These are phyloP conservation scores for Leuctra nigra DNA, from an alignment of 2,888 invertebrate species.

Conservation along the genomic window DNA sequence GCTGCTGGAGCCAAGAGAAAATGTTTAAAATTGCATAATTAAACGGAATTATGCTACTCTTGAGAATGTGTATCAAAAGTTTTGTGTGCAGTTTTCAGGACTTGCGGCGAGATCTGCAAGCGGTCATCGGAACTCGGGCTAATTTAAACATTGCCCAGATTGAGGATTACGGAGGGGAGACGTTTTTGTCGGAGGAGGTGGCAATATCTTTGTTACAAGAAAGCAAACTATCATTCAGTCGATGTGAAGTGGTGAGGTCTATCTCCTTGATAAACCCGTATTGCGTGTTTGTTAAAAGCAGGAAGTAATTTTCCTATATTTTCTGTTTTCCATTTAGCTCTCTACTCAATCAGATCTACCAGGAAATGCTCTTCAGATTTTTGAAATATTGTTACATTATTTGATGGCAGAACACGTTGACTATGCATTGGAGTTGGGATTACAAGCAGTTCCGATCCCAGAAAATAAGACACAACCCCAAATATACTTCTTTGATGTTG, in stretches of 20 bases:
- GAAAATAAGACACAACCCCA: slow-evolving; percentile 83
- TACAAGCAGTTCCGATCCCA: slow-evolving; percentile 81
- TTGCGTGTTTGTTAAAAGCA: too few relatives aligned
- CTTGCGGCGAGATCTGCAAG: slow-evolving; percentile 85
- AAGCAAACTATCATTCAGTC: slow-evolving; percentile 80
- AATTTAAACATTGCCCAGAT: slow-evolving; percentile 92
- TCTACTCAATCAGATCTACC: slow-evolving; percentile 73
- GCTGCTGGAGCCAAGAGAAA: too few relatives aligned
- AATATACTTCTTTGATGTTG: slow-evolving; percentile 89
- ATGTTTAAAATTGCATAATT: too few relatives aligned
- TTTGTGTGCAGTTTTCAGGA: slow-evolving; percentile 91
- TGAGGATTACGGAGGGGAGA: slow-evolving; percentile 95
- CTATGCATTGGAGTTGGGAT: slow-evolving; percentile 89
- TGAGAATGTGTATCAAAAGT: too few relatives aligned
- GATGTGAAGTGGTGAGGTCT: slow-evolving; percentile 76
- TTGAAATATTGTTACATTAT: slow-evolving; percentile 78
- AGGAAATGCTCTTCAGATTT: slow-evolving; percentile 67
- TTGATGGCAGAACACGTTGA: slow-evolving; percentile 89
- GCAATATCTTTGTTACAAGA: slow-evolving; percentile 87
- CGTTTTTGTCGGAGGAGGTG: slow-evolving; percentile 90
- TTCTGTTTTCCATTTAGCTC: slow-evolving; percentile 44
- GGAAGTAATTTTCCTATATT: background rate
- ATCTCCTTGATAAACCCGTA: too few relatives aligned
- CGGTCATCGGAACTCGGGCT: slow-evolving; percentile 82
- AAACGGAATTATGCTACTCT: too few relatives aligned